These are phyloP conservation scores for Trachurus trachurus DNA, from an alignment of 2,797 vertebrate species.

Conservation along the genomic window DNA sequence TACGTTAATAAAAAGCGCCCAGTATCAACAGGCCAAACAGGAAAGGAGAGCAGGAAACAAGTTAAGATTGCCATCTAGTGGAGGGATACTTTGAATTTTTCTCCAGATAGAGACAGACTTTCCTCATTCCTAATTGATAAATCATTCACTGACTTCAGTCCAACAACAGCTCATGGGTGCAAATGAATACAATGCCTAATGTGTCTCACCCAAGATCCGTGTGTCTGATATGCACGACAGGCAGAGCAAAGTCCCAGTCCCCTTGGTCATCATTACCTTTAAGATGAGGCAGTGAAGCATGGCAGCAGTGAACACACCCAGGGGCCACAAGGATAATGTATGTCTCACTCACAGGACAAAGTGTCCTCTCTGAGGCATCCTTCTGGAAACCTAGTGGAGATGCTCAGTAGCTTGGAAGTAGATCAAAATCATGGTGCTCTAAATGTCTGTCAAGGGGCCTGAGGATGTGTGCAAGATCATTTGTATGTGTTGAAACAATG, in stretches of 20 bases:
- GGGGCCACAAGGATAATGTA: constrained; percentile 67
- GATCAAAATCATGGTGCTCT: constrained; percentile 30
- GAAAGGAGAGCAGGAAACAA: constrained; percentile 7
- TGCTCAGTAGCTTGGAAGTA: constrained; percentile 40
- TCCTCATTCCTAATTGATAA: constrained; percentile 49
- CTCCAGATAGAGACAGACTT: background rate
- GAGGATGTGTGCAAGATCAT: background rate
- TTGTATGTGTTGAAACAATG: constrained; percentile 8
- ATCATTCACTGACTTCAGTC: constrained; percentile 67
- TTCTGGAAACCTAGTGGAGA: constrained; percentile 34
- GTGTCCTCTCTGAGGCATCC: constrained; percentile 55
- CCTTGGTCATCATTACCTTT: constrained; percentile 80
- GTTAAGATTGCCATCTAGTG: constrained; percentile 82
- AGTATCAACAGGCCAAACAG: background rate
- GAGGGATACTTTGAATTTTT: constrained; percentile 45
- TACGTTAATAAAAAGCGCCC: constrained; percentile 11
- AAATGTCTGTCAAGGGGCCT: constrained; percentile 5
- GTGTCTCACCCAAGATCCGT: constrained; percentile 64
- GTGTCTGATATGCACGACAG: constrained; percentile 66
- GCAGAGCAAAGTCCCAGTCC: constrained; percentile 69
- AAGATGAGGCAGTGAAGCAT: constrained; percentile 72
- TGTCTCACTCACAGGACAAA: constrained; percentile 69
- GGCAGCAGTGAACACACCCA: constrained; percentile 67
- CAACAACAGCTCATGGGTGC: constrained; percentile 34
- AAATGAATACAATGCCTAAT: constrained; percentile 59